Percentiles rank a stretch among this genome's conserved stretches.
Evolutionary conservation across 2,797 vertebrate species (phyloP).

Genomic region (Smutsia temminckii): DNA sequence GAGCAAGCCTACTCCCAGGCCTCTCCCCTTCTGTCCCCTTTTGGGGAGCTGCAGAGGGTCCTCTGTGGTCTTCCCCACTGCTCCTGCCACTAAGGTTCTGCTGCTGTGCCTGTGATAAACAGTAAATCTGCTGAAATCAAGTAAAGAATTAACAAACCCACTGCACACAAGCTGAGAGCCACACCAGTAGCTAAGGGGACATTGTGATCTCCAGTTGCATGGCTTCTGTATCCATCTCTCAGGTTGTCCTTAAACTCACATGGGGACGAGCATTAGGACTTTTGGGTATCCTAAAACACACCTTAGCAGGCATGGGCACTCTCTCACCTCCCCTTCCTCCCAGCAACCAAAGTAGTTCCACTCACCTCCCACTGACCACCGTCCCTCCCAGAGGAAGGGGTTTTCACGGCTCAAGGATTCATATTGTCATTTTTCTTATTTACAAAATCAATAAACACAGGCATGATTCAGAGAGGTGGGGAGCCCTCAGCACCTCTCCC

Average conservation of each 20-base stretch:
- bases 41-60: neutral
- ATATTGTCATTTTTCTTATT: slow-evolving; percentile 79
- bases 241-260: neutral
- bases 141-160: neutral
- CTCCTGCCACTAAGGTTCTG: neutral
- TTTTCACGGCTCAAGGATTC: neutral
- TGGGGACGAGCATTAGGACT: neutral
- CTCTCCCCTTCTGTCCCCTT: neutral
- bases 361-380: neutral
- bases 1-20: neutral
- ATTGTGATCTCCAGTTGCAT: neutral
- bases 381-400: neutral
- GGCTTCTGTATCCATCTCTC: slow-evolving; percentile 6
- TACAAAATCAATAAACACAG: slow-evolving; percentile 72
- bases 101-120: neutral
- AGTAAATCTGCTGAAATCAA: neutral
- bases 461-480: neutral
- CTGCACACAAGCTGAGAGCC: neutral
- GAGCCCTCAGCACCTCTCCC: neutral
- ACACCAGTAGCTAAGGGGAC: neutral
- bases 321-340: neutral
- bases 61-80: neutral
- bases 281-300: neutral
- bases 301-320: neutral
- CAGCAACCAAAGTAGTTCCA: neutral